Evolutionary conservation across 2,797 vertebrate species (phyloP).

Genomic region (Acropternis orthonyx): DNA sequence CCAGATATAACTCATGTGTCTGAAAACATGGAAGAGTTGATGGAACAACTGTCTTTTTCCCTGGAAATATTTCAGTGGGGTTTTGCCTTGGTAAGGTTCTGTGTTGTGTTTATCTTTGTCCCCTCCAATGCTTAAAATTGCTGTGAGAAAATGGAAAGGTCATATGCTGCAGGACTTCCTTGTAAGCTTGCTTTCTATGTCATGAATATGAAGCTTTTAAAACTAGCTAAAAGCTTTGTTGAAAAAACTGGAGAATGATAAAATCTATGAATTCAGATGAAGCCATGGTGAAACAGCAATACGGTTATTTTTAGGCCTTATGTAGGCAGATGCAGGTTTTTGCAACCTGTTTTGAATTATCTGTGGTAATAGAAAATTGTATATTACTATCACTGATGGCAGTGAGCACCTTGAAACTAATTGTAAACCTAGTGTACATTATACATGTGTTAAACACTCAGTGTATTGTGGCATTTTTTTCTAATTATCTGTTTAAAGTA

Average conservation of each 20-base stretch:
- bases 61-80: slow-evolving; percentile 1
- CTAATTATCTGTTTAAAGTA: neutral
- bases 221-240: neutral
- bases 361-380: neutral
- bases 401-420: neutral
- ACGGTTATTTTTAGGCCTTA: neutral
- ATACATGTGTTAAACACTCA: neutral
- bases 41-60: slow-evolving; percentile 29
- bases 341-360: slow-evolving; percentile 19
- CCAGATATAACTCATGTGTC: neutral
- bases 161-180: neutral
- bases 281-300: neutral
- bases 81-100: neutral
- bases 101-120: neutral
- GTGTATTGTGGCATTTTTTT: neutral
- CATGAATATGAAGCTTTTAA: neutral
- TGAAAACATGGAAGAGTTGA: slow-evolving; percentile 27
- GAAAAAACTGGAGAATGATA: neutral
- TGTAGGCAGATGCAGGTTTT: neutral
- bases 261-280: neutral
- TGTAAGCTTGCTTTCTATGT: neutral
- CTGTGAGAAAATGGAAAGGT: slow-evolving; percentile 18
- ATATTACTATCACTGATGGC: neutral
- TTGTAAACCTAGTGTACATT: neutral
- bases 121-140: neutral